Evolutionary conservation across 2,888 invertebrate genomes (phyloP), one percentile per base, ranked within the genome.

Genomic region (Schrankia costaestrigalis): DNA sequence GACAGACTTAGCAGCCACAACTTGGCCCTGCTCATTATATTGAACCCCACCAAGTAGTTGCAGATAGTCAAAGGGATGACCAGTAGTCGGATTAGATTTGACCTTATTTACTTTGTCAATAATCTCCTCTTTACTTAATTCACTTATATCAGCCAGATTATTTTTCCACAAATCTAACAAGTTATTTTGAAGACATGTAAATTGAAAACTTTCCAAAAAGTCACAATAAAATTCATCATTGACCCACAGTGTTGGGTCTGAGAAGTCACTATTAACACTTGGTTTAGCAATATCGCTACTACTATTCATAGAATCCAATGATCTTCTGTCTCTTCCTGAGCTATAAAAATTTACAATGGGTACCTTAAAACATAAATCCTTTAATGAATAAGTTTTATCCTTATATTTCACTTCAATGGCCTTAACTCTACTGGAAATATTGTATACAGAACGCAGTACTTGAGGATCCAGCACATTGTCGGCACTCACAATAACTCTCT

Each of bases 121-220:
- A 49, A 94, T 92, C 38, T 93, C 91, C 34, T 90, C 71, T 56
- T 88, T 89, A 1, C 91, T 90, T 37, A 91, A 67, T 46, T 79
- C 81, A 13, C 67, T 65, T 33, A 94, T 89, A 41, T 77, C 51
- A 17, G 78, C 73, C 36, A 76, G 70, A 62, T 93, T 82, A 63
- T 89, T 92, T 24, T 90, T 85, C 93, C 94, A 95, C 46, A 94
- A 73, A 65, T 94, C 94, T 46, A 93, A 72, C 42, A 94, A 83
- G 70, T 91, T 94, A 47, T 89, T 75, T 43, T 91, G 84, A 35
- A 91, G 89, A 65, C 94, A 95, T 22, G 89, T 89, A 29, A 75
- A 70, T 41, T 90, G 89, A 62, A 94, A 89, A 36, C 76, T 85
- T 50, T 92, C 87, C 24, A 93, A 71, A 46, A 94, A 82, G 40